phyloP scores from a whole-genome alignment of 2,113 vertebrate species.

The Xiphias gladius region DNA sequence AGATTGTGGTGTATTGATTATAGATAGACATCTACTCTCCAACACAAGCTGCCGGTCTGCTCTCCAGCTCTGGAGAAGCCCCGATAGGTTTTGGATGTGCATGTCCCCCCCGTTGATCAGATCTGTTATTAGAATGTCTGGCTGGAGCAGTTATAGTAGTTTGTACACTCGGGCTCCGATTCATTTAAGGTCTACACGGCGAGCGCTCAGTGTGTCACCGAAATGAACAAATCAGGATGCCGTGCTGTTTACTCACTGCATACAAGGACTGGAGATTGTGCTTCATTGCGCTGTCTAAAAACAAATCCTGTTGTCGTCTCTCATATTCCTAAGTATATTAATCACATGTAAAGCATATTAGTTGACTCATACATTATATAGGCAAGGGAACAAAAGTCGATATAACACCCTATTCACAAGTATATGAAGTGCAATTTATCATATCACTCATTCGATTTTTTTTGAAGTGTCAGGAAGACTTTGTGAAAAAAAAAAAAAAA shows the following conservation, averaged over 20 bases:
- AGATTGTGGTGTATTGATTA: constrained; percentile 81
- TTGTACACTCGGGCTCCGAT: constrained; percentile 28
- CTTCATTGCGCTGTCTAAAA: not conserved
- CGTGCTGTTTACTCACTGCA: constrained; percentile 4
- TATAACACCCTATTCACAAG: not conserved
- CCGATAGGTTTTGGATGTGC: constrained; percentile 61
- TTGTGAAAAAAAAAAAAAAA: too few species aligned
- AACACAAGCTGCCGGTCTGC: constrained; percentile 63
- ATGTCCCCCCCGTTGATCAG: constrained; percentile 53
- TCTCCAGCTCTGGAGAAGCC: constrained; percentile 50
- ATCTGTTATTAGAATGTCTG: constrained; percentile 61
- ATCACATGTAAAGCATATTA: not conserved
- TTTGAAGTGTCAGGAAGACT: not conserved
- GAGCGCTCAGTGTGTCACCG: not conserved
- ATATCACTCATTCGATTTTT: not conserved
- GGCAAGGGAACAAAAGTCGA: not conserved
- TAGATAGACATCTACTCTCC: constrained; percentile 79
- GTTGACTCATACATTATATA: not conserved
- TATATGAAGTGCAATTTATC: not conserved
- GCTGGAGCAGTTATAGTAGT: constrained; percentile 32
- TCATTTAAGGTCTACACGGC: constrained; percentile 23
- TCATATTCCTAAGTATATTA: not conserved
- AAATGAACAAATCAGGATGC: constrained; percentile 38
- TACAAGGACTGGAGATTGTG: constrained; percentile 9
- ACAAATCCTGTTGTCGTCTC: constrained; percentile 9